Evolutionary conservation across 2,113 vertebrate genomes (phyloP).

Genomic region (Apaloderma vittatum): DNA sequence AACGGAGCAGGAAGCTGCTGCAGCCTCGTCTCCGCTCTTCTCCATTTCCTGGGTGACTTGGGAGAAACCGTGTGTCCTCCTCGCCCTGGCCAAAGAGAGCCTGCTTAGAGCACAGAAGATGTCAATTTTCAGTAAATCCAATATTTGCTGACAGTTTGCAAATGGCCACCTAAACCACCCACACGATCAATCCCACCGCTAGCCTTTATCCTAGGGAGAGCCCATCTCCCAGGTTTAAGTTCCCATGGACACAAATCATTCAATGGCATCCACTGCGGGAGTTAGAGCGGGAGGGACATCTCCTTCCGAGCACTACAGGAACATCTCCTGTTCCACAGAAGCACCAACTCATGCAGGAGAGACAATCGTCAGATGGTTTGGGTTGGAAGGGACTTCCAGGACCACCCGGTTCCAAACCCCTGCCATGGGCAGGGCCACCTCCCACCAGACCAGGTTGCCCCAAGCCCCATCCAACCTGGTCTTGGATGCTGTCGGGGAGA

Average conservation of each 20-base stretch:
- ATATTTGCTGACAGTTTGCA: not conserved
- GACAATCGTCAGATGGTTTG: too few species aligned
- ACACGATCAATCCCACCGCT: not conserved
- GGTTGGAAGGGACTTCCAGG: too few species aligned
- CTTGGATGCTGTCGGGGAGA: too few species aligned
- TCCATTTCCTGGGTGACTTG: not conserved
- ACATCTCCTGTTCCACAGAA: not conserved
- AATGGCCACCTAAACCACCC: not conserved
- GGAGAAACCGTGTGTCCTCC: not conserved
- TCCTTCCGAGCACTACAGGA: not conserved
- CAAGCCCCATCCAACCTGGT: too few species aligned
- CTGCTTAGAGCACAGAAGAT: rapidly evolving
- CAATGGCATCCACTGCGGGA: rapidly evolving
- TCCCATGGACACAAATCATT: too few species aligned
- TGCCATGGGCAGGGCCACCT: too few species aligned
- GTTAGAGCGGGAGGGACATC: rapidly evolving
- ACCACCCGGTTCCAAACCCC: too few species aligned
- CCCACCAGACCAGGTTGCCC: too few species aligned
- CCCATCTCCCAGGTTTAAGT: not conserved
- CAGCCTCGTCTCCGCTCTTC: rapidly evolving
- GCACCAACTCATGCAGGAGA: not conserved
- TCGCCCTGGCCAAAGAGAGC: not conserved
- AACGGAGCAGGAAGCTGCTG: not conserved
- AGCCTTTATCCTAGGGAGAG: not conserved
- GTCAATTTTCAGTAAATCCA: not conserved